Base-by-base conservation (phyloP, 2,113 vertebrate genomes). In the Channa maculata region DNA sequence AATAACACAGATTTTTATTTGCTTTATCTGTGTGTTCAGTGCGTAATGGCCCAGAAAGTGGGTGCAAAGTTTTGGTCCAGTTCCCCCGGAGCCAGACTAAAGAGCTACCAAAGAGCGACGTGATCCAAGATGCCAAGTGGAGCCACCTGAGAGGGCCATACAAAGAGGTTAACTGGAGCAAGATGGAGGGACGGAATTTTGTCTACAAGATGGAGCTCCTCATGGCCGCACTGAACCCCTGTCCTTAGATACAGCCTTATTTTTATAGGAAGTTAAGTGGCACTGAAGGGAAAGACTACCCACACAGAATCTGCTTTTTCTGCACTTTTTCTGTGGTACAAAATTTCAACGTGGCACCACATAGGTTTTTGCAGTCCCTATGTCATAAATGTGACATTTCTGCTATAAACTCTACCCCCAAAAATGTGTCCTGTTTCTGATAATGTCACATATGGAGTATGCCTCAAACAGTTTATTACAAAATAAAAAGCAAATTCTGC, bases 121-220 rank as follows among this genome's bases (percentile, higher is more conserved):
- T 96, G 9, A 88, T 99, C 79, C 97, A 98, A 43, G 98, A 99
- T 46, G 89, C 38, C 82, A 99, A 98, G 69, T 99, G 98, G 98
- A 97, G 91, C 77, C 95, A 98, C 72, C 96, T 99, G 5, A 93
- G 98, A 0, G 97, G 98, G 0, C 96, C 96, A 0, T 95, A 96
- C 91, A 97, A 91, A 63, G 98, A 99, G 83, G 97, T 99, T 38
- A 95, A 97, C 84, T 99, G 98, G 98, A 96, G 94, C 88, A 96
- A 95, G 85, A 98, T 99, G 98, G 98, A 99, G 87, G 98, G 98
- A 0, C 95, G 96, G 1, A 99, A 99, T 90, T 99, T 99, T 48
- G 96, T 99, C 5, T 99, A 99, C 90, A 99, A 98, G 86, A 99
- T 99, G 96, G 98, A 99, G 84, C 96, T 99, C 3, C 95, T 99